Evolutionary conservation across 2,888 invertebrate genomes (phyloP).

Genomic region (Protodeltote pygarga): DNA sequence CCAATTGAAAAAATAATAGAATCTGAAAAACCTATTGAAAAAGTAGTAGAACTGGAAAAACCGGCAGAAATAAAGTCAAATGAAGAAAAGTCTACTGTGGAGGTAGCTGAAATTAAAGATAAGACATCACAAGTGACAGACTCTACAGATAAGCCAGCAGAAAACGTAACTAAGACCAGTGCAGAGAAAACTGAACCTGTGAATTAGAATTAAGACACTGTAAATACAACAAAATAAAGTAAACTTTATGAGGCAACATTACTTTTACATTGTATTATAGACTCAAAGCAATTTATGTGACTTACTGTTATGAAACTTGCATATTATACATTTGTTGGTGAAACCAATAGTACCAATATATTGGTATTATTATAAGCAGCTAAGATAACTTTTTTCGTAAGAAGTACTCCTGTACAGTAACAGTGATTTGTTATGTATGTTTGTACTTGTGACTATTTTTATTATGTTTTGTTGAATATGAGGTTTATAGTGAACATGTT

Average conservation of each 20-base stretch:
- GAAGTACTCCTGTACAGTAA: conserved; percentile 37
- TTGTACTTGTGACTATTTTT: conserved; percentile 20
- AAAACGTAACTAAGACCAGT: conserved; percentile 12
- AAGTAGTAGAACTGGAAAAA: conserved; percentile 3
- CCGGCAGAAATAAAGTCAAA: neutral
- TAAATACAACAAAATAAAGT: conserved; percentile 27
- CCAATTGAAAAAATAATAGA: neutral
- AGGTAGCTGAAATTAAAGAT: conserved; percentile 2
- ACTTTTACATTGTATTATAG: conserved; percentile 23
- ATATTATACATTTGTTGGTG: conserved; percentile 32
- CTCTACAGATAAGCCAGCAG: conserved; percentile 1
- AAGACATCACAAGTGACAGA: conserved; percentile 6
- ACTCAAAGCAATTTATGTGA: conserved; percentile 27
- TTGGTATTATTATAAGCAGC: conserved; percentile 23
- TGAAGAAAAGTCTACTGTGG: conserved; percentile 5
- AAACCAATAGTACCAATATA: conserved; percentile 24
- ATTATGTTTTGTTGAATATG: conserved; percentile 17
- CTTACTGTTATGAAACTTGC: conserved; percentile 16
- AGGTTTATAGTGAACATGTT: conserved; percentile 15
- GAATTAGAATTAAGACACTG: conserved; percentile 26
- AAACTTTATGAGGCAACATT: conserved; percentile 18
- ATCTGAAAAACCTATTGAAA: neutral
- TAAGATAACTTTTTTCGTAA: conserved; percentile 28
- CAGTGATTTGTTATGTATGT: conserved; percentile 16
- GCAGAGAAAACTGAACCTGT: conserved; percentile 24